Percentiles rank a stretch among this genome's conserved stretches.
Evolutionary conservation across 2,888 invertebrate species (phyloP).

Genomic region (Megalurothrips usitatus): DNA sequence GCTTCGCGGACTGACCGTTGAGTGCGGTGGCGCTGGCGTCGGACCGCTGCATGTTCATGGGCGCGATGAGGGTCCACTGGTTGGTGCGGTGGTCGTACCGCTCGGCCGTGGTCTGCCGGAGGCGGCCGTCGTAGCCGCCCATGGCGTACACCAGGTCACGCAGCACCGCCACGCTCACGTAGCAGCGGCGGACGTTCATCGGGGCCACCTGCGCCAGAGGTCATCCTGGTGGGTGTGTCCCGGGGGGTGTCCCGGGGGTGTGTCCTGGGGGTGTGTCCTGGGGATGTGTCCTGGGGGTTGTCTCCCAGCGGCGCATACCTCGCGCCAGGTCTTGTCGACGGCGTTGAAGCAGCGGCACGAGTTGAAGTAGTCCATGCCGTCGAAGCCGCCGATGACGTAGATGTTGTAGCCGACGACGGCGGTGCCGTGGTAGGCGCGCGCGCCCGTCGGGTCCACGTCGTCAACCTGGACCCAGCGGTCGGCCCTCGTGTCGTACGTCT

Average conservation of each 20-base stretch:
- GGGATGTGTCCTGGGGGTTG: too few relatives aligned
- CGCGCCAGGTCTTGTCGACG: slow-evolving; percentile 76
- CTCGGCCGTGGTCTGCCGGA: slow-evolving; percentile 81
- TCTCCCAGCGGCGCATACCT: slow-evolving; percentile 45
- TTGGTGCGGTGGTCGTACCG: slow-evolving; percentile 77
- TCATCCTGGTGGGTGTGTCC: slow-evolving; percentile 30
- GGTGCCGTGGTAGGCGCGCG: slow-evolving; percentile 90
- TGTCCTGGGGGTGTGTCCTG: too few relatives aligned
- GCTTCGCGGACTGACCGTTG: slow-evolving; percentile 53
- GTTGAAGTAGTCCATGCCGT: slow-evolving; percentile 84
- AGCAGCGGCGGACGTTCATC: slow-evolving; percentile 73
- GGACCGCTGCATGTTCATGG: slow-evolving; percentile 84
- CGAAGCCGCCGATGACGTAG: slow-evolving; percentile 88
- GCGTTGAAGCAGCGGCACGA: slow-evolving; percentile 85
- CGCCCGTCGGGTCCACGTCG: slow-evolving; percentile 76
- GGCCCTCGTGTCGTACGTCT: slow-evolving; percentile 83
- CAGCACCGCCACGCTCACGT: slow-evolving; percentile 77
- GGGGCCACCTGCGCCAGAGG: slow-evolving; percentile 47
- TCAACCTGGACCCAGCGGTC: slow-evolving; percentile 82
- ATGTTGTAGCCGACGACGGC: slow-evolving; percentile 80
- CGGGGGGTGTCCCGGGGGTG: background rate
- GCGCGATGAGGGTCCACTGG: slow-evolving; percentile 81
- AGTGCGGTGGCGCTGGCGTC: slow-evolving; percentile 87
- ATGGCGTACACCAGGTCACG: slow-evolving; percentile 77
- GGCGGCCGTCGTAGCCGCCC: slow-evolving; percentile 84